Evolutionary conservation across 2,113 vertebrate genomes (phyloP).

Genomic region (Corapipo altera): DNA sequence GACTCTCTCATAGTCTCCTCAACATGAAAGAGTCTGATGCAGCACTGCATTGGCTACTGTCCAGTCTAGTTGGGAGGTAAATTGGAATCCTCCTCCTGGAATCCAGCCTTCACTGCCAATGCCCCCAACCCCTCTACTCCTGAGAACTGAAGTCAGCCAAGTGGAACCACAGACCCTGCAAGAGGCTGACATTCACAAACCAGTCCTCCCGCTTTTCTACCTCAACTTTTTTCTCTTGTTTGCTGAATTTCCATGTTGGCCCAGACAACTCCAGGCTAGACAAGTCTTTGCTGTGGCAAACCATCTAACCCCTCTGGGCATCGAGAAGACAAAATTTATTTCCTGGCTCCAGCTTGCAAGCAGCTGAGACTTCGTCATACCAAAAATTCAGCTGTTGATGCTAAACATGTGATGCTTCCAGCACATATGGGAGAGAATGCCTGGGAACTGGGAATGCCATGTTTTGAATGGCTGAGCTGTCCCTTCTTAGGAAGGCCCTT

Average conservation of each 20-base stretch:
- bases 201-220: not conserved
- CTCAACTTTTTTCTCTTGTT: not conserved
- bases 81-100: constrained; percentile 19
- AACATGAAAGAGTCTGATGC: constrained; percentile 8
- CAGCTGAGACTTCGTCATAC: not conserved
- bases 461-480: not conserved
- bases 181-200: constrained; percentile 7
- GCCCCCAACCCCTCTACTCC: not conserved
- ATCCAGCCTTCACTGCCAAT: not conserved
- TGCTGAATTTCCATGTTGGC: not conserved
- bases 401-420: not conserved
- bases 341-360: constrained; percentile 12
- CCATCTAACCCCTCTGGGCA: not conserved
- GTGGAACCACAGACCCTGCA: constrained; percentile 17
- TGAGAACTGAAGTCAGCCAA: constrained; percentile 41
- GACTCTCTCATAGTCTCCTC: constrained; percentile 25
- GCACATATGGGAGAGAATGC: not conserved
- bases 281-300: constrained; percentile 41
- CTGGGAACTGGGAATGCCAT: not conserved
- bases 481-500: not conserved
- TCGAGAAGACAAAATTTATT: not conserved
- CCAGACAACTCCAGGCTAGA: constrained; percentile 15
- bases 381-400: not conserved
- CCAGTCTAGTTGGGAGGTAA: constrained; percentile 62
- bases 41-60: not conserved